Base-by-base conservation (phyloP, 2,797 vertebrate species). In the Chrysocyon brachyurus region DNA sequence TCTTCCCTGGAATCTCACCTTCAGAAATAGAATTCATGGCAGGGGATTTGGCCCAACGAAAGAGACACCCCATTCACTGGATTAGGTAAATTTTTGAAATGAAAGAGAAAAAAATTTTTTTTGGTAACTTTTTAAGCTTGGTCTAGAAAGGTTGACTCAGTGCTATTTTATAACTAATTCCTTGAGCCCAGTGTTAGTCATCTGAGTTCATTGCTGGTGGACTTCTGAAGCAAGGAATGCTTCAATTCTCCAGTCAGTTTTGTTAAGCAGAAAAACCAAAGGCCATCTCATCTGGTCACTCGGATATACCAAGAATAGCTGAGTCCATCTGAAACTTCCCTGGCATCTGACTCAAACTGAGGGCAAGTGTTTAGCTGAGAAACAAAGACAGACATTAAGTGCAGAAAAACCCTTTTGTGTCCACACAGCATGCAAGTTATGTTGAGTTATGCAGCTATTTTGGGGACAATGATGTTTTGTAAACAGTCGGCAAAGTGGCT, bases 401-500 rank as follows among this genome's bases (percentile, higher is more conserved):
- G 83, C 87, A 97, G 94, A 98, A 97, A 90, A 95, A 46, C 72
- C 79, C 89, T 72, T 97, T 93, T 97, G 97, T 98, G 93, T 89
- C 84, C 57, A 91, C 89, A 87, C 66, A 81, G 89, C 6, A 0
- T 16, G n/a, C 61, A 88, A 90, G 77, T 93, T 81, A 83, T 40
- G 75, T 66, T 61, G 81, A 95, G 91, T 87, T 96, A 77, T 91
- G 91, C 92, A 92, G 93, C 90, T 97, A 90, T 96, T 86, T 66
- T 24, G 73, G 91, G 93, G 77, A 98, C 98, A 98, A 96, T 97
- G 64, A 56, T 59, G 63, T 93, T 96, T 96, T 97, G 94, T 98
- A 94, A 97, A 97, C 84, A 95, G 94, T 85, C 10, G 75, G 96
- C 78, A 94, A 92, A 97, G 91, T 75, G 82, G 72, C 97, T 97